A percentile compares a stretch with the other conserved stretches of the same genome.
Conservation (phyloP, 2,113 vertebrate genomes). For the Barnardius zonarius region DNA sequence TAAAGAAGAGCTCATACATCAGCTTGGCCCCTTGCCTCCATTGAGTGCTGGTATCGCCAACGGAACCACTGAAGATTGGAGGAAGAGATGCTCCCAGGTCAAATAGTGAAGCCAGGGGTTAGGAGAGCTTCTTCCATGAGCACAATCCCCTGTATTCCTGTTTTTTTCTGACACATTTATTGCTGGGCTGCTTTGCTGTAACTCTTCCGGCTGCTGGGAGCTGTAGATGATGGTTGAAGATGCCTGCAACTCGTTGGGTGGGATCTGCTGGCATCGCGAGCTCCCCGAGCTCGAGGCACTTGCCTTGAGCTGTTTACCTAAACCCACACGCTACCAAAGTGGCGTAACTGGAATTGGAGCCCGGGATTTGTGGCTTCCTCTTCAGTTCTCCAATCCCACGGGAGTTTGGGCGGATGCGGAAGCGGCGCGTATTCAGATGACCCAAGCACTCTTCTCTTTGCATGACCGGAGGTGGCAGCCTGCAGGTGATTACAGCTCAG, state of each 20-base stretch:
- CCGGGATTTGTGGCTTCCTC: slow-evolving; percentile 13
- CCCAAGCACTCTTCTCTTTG: background rate
- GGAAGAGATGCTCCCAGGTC: background rate
- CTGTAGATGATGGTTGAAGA: background rate
- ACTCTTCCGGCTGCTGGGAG: background rate
- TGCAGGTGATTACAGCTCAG: background rate
- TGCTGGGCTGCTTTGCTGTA: background rate
- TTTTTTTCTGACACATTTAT: accelerated
- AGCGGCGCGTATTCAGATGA: accelerated
- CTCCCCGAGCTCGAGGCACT: background rate
- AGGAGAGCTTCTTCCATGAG: background rate
- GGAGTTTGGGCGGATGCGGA: background rate
- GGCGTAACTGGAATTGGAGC: background rate
- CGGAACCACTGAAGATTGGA: accelerated
- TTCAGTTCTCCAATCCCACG: background rate
- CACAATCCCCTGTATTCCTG: accelerated
- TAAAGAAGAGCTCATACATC: background rate
- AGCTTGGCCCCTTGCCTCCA: accelerated
- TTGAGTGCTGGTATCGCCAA: accelerated
- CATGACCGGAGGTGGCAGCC: background rate
- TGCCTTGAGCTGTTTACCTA: background rate
- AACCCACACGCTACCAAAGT: background rate
- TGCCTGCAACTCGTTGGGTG: background rate
- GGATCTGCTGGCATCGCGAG: background rate
- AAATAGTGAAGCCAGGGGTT: too few species aligned